Percentiles rank a stretch among this genome's conserved stretches.
Conservation (phyloP, 1,140 invertebrate genomes). For the Drosophila takahashii region DNA sequence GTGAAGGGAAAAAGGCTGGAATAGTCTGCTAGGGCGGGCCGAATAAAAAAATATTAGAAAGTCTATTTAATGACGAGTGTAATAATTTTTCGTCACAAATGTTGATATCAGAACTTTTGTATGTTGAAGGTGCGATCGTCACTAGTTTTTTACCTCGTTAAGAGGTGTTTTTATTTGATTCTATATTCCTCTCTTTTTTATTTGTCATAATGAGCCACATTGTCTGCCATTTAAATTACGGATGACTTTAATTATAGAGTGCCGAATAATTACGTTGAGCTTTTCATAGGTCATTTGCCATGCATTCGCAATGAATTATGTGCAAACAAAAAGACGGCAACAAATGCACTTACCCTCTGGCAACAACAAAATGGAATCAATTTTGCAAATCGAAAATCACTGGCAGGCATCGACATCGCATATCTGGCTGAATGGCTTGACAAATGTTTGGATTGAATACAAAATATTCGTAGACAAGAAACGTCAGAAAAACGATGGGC, state of each 20-base stretch:
- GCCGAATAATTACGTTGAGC: constrained; percentile 24
- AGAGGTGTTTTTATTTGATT: too few relatives aligned
- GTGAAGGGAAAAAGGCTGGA: too few relatives aligned
- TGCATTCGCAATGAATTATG: constrained; percentile 29
- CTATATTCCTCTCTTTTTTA: not conserved
- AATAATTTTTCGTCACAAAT: too few relatives aligned
- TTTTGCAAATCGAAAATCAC: constrained; percentile 47
- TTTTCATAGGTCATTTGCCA: constrained; percentile 32
- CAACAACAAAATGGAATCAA: constrained; percentile 37
- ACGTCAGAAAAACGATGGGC: not conserved
- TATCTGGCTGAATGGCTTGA: constrained; percentile 50
- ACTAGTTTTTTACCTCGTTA: too few relatives aligned
- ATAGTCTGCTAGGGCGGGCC: too few relatives aligned
- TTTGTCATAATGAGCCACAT: not conserved
- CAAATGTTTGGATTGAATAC: constrained; percentile 58
- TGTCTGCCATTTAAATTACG: constrained; percentile 22
- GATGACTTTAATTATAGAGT: constrained; percentile 19
- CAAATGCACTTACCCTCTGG: not conserved
- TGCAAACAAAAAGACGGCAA: constrained; percentile 18
- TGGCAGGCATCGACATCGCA: constrained; percentile 18
- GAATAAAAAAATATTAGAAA: too few relatives aligned
- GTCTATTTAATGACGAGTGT: too few relatives aligned
- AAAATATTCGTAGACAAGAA: constrained; percentile 27
- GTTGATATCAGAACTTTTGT: too few relatives aligned
- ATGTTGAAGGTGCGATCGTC: too few relatives aligned